Percentiles rank a stretch among this genome's conserved stretches.
Evolutionary conservation across 2,797 vertebrate species (phyloP).

Genomic region (Microctenopoma stevenorrisi): DNA sequence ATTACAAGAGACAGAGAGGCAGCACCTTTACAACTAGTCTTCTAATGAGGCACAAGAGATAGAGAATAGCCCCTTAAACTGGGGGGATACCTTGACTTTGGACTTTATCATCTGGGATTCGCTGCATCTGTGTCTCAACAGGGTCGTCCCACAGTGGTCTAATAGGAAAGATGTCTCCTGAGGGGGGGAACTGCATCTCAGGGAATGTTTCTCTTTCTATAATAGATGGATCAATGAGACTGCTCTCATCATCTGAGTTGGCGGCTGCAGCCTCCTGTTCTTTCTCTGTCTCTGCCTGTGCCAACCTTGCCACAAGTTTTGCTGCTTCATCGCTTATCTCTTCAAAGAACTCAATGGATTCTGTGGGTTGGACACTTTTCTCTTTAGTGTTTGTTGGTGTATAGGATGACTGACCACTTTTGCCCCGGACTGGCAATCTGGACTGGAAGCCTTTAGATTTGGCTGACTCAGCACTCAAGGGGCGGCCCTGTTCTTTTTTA

Average conservation of each 20-base stretch:
- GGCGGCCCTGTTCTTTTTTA: conserved; percentile 79
- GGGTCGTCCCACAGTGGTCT: conserved; percentile 98
- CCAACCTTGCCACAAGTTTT: conserved; percentile 94
- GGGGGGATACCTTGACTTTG: conserved; percentile 96
- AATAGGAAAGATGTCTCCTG: conserved; percentile 97
- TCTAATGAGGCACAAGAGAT: conserved; percentile 89
- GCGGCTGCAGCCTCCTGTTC: conserved; percentile 77
- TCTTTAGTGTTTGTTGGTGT: conserved; percentile 85
- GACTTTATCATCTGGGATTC: conserved; percentile 97
- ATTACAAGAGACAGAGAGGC: conserved; percentile 87
- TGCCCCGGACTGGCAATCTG: conserved; percentile 91
- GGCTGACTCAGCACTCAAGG: conserved; percentile 77
- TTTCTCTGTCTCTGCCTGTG: conserved; percentile 91
- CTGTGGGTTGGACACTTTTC: conserved; percentile 88
- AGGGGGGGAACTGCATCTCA: conserved; percentile 91
- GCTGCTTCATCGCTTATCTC: conserved; percentile 97
- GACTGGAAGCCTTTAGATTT: conserved; percentile 91
- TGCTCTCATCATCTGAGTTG: conserved; percentile 94
- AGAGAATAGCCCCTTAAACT: conserved; percentile 90
- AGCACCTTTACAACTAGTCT: conserved; percentile 86
- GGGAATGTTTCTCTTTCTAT: conserved; percentile 92
- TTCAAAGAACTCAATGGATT: conserved; percentile 94
- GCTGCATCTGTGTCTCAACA: conserved; percentile 99
- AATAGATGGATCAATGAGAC: conserved; percentile 92
- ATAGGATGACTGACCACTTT: conserved; percentile 75